These are phyloP conservation scores for Hydrozoanthus tunicans DNA, from an alignment of 64 coral and sea anemone genomes.

Conservation along the genomic window DNA sequence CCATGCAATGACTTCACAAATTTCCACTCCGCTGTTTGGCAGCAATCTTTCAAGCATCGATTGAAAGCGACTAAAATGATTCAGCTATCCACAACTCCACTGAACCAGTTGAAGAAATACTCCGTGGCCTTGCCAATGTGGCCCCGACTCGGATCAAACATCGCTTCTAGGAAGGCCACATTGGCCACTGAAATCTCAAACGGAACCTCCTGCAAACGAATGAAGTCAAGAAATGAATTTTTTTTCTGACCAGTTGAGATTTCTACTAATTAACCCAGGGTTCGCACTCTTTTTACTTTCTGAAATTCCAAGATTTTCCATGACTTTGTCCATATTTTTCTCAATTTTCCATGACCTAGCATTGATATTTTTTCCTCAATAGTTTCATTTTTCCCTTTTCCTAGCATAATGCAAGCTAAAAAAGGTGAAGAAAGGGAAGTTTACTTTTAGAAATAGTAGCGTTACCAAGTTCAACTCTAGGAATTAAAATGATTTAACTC, in stretches of 20 bases:
- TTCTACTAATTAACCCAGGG: too few relatives aligned
- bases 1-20: background rate
- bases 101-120: conserved; percentile 77
- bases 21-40: background rate
- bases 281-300: too few relatives aligned
- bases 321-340: too few relatives aligned
- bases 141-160: conserved; percentile 83
- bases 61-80: background rate
- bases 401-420: too few relatives aligned
- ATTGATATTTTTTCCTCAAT: too few relatives aligned
- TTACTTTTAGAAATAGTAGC: too few relatives aligned
- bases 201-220: conserved; percentile 74
- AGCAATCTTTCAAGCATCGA: background rate
- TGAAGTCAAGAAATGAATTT: background rate
- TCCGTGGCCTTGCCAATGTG: conserved; percentile 63
- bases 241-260: background rate
- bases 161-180: conserved; percentile 62
- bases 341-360: too few relatives aligned
- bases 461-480: too few relatives aligned
- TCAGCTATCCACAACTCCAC: conserved; percentile 39
- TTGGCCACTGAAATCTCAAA: conserved; percentile 76
- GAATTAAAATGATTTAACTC: too few relatives aligned
- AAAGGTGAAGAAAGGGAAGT: too few relatives aligned
- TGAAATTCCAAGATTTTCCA: too few relatives aligned
- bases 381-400: too few relatives aligned